phyloP scores from a whole-genome alignment of 2,888 invertebrate genomes.

The Torymus tubicola region DNA sequence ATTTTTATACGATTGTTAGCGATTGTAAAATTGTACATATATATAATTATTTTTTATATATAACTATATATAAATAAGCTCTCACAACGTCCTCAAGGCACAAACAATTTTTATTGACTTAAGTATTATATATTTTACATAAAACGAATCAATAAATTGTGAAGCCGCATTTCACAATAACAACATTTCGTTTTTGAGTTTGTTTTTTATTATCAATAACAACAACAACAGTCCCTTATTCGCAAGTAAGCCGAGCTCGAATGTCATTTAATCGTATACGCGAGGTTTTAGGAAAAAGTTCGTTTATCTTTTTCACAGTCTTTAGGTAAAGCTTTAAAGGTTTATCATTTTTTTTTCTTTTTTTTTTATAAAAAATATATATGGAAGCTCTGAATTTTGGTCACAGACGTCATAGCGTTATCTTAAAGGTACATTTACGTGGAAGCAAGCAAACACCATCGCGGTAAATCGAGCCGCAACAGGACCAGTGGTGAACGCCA shows the following conservation, averaged over 20 bases:
- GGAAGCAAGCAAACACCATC: conserved; percentile 66
- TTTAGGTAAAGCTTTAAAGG: conserved; percentile 27
- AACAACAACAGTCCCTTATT: conserved; percentile 18
- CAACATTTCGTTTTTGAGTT: conserved; percentile 18
- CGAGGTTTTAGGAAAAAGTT: conserved; percentile 5
- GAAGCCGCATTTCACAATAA: conserved; percentile 44
- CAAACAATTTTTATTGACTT: conserved; percentile 45
- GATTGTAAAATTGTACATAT: conserved; percentile 54
- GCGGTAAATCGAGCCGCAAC: conserved; percentile 80
- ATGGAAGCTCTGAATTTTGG: conserved; percentile 51
- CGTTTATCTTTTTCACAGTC: conserved; percentile 33
- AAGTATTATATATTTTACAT: conserved; percentile 9
- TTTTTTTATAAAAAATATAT: conserved; percentile 56
- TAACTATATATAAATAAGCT: conserved; percentile 16
- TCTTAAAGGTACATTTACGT: conserved; percentile 63
- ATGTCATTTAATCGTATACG: background rate
- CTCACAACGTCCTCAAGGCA: conserved; percentile 15
- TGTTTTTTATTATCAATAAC: background rate
- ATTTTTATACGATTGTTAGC: conserved; percentile 31
- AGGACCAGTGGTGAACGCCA: conserved; percentile 89
- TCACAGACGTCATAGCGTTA: conserved; percentile 60
- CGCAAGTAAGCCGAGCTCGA: conserved; percentile 1
- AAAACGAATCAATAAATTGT: conserved; percentile 43
- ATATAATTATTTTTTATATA: conserved; percentile 40
- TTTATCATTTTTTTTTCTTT: conserved; percentile 15